Evolutionary conservation across 2,113 vertebrate species (phyloP), one percentile per base, ranked within the genome.

Genomic region (Neomonachus schauinslandi): DNA sequence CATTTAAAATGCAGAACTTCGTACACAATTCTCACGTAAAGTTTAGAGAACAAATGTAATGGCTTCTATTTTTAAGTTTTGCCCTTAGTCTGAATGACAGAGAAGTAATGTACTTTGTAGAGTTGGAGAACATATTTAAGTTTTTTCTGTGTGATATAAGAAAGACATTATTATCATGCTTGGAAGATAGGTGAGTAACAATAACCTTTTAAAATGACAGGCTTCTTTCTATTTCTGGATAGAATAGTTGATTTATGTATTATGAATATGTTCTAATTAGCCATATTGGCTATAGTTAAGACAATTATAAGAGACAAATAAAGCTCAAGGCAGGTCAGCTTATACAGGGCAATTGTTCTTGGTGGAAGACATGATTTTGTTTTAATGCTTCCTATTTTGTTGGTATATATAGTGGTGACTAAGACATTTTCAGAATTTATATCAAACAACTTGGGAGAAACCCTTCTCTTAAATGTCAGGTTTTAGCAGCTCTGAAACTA

Each of bases 1-100:
- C 22, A 59, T 71, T 91, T 92, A 28, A 97, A 94, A 74, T 71
- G 39, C 61, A 69, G n/a, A 82, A 95, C 85, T 95, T 87, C 93
- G 26, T 83, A 79, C 31, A 13, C 1, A 10, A 65, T 63, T 88
- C 76, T 91, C 55, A 84, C 19, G 42, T 18, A 84, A 74, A 93
- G 21, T 67, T 97, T 81, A 79, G 71, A 95, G 87, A 94, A 77
- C 53, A 95, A 55, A 79, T 63, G 33, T 26, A 65, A 21, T 57
- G 12, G 26, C 16, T 57, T 83, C 89, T 76, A 28, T 39, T 98
- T 95, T 88, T 87, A 65, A 69, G 28, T 92, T 80, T 92, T 97
- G 63, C 69, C 51, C 67, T 95, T 92, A 14, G 19, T 92, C 92
- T 95, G 36, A 84, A 89, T 94, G 77, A 85, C n/a, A 67, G 71